phyloP scores from a whole-genome alignment of 2,888 invertebrate species.

The Eledona agricola region DNA sequence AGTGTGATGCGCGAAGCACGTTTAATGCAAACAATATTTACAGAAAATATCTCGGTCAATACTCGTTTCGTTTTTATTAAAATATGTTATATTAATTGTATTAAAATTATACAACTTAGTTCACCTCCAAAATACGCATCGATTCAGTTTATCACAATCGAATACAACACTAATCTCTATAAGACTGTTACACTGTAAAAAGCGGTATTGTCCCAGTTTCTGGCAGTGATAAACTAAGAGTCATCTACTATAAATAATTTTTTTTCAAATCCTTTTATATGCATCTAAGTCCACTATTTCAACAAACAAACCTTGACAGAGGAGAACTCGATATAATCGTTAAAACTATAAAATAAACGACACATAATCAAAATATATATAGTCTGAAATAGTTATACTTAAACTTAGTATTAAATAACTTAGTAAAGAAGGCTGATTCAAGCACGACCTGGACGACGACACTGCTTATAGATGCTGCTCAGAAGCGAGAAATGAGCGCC shows the following conservation, averaged over 20 bases:
- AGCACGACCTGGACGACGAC: slow-evolving; percentile 46
- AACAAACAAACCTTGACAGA: slow-evolving; percentile 40
- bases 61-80: slow-evolving; percentile 46
- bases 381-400: slow-evolving; percentile 45
- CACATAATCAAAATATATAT: slow-evolving; percentile 47
- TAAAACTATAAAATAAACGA: slow-evolving; percentile 49
- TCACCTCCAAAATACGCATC: slow-evolving; percentile 49
- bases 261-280: neutral
- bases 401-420: slow-evolving; percentile 44
- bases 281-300: slow-evolving; percentile 33
- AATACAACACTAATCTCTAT: slow-evolving; percentile 25
- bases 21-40: slow-evolving; percentile 57
- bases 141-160: slow-evolving; percentile 55
- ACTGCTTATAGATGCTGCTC: slow-evolving; percentile 44
- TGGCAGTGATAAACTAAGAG: slow-evolving; percentile 54
- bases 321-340: slow-evolving; percentile 45
- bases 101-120: slow-evolving; percentile 53
- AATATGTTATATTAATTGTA: slow-evolving; percentile 49
- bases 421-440: slow-evolving; percentile 47
- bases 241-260: slow-evolving; percentile 4
- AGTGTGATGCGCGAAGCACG: slow-evolving; percentile 9
- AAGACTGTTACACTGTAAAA: slow-evolving; percentile 27
- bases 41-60: slow-evolving; percentile 51
- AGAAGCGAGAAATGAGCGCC: slow-evolving; percentile 33
- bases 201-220: slow-evolving; percentile 38